Evolutionary conservation across 2,888 invertebrate species (phyloP).

Genomic region (Melanophora roralis): DNA sequence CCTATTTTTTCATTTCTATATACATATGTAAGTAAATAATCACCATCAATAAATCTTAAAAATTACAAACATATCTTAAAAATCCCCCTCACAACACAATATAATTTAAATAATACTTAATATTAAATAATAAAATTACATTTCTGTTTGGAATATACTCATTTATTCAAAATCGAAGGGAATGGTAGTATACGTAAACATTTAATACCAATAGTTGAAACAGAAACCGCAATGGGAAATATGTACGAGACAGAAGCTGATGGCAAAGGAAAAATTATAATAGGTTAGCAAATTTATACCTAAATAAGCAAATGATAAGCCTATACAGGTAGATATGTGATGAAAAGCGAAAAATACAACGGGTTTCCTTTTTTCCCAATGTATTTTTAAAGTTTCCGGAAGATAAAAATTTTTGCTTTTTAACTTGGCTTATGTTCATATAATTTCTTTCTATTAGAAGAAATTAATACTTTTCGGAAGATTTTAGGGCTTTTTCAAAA

Average conservation of each 20-base stretch:
- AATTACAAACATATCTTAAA: slow-evolving; percentile 35
- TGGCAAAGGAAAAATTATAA: slow-evolving; percentile 78
- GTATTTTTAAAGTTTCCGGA: too few species aligned
- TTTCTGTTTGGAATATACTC: slow-evolving; percentile 23
- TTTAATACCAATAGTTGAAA: slow-evolving; percentile 73
- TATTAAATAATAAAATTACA: slow-evolving; percentile 10
- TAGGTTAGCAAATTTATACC: slow-evolving; percentile 76
- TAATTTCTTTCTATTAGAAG: too few species aligned
- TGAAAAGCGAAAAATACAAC: neutral
- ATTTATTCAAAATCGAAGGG: slow-evolving; percentile 64
- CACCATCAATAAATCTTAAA: slow-evolving; percentile 21
- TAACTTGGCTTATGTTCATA: too few species aligned
- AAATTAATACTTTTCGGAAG: too few species aligned
- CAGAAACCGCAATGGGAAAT: slow-evolving; percentile 69
- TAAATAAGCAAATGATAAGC: neutral
- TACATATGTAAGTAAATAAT: too few species aligned
- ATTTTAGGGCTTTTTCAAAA: too few species aligned
- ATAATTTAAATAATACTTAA: slow-evolving; percentile 3
- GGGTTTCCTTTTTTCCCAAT: too few species aligned
- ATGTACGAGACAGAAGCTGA: slow-evolving; percentile 67
- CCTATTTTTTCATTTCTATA: too few species aligned
- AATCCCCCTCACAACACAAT: slow-evolving; percentile 29
- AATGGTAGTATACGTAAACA: slow-evolving; percentile 67
- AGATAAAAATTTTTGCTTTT: too few species aligned
- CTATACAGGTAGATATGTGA: too few species aligned